phyloP scores from a whole-genome alignment of 1,140 invertebrate species.

The Drosophila novamexicana region DNA sequence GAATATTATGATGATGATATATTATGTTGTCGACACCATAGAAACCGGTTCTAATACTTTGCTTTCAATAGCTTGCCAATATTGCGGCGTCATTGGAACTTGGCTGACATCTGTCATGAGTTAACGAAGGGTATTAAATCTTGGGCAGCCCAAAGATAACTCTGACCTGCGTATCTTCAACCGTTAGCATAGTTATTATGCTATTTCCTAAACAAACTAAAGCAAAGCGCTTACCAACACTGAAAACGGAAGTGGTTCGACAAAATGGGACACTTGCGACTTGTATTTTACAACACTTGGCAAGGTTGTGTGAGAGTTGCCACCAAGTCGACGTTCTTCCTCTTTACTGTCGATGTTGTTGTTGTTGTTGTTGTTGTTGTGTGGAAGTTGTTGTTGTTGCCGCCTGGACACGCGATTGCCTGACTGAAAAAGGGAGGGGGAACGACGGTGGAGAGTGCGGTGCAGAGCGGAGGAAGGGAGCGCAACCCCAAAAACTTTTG shows the following conservation, averaged over 20 bases:
- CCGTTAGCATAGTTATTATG: no score
- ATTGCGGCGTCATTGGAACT: no score
- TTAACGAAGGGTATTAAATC: no score
- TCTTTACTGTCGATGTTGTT: conserved; percentile 3
- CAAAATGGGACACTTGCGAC: background rate
- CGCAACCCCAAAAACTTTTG: conserved; percentile 46
- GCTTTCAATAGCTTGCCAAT: no score
- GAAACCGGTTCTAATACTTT: no score
- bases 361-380: conserved; percentile 12
- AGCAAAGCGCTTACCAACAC: background rate
- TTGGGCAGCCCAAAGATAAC: no score
- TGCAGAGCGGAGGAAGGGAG: conserved; percentile 4
- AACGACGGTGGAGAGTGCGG: background rate
- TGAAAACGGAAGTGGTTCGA: conserved; percentile 4
- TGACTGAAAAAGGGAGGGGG: conserved; percentile 12
- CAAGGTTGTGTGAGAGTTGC: conserved; percentile 3
- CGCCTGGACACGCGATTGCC: conserved; percentile 46
- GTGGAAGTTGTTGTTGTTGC: conserved; percentile 12
- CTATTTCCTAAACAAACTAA: background rate
- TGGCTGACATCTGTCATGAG: no score
- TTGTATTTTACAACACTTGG: conserved; percentile 14
- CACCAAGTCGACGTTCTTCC: conserved; percentile 8
- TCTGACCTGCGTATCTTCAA: no score
- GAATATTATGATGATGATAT: no score
- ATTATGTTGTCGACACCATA: no score